phyloP scores from a whole-genome alignment of 2,113 vertebrate genomes.

The Actenoides lindsayi region DNA sequence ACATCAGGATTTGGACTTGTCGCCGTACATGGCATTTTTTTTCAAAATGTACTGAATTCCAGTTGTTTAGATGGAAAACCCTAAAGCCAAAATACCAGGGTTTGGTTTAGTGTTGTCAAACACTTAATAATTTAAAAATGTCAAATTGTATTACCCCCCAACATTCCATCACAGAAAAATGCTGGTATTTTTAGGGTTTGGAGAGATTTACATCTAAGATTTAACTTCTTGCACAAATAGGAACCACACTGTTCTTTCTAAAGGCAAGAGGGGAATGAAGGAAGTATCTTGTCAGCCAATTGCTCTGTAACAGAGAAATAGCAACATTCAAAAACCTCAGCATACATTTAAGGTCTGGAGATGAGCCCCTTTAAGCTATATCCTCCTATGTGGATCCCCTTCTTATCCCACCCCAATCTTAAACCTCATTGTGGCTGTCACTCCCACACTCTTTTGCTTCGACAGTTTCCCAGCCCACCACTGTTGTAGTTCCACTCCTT shows the following conservation, averaged over 20 bases:
- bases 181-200: not conserved
- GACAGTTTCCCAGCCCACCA: not conserved
- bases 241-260: not conserved
- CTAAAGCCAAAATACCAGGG: not conserved
- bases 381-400: not conserved
- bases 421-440: not conserved
- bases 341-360: not conserved
- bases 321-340: not conserved
- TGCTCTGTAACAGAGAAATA: not conserved
- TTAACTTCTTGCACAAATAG: not conserved
- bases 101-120: not conserved
- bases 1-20: not conserved
- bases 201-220: not conserved
- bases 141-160: not conserved
- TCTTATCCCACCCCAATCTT: not conserved
- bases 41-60: not conserved
- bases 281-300: not conserved
- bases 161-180: not conserved
- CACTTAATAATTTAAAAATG: not conserved
- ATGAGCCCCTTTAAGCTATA: not conserved
- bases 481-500: not conserved
- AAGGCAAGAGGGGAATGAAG: not conserved
- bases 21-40: not conserved
- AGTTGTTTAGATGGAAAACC: not conserved
- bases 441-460: not conserved